A percentile compares a stretch with the other conserved stretches of the same genome.
Conservation (phyloP, 2,113 vertebrate species). For the Microcebus ravelobensis region DNA sequence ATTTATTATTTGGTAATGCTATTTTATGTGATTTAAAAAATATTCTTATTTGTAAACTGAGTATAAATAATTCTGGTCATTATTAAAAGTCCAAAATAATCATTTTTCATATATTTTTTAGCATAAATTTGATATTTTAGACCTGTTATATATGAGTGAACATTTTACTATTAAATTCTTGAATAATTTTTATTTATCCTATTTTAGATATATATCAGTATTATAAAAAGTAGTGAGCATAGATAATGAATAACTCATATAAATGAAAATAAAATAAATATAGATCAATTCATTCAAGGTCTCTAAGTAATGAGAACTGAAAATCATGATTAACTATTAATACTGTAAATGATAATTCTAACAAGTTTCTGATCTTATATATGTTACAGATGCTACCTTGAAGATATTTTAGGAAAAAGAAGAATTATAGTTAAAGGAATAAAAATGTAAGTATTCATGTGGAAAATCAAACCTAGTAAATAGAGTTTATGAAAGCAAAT, state of each 20-base stretch:
- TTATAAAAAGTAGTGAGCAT: not conserved
- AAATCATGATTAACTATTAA: not conserved
- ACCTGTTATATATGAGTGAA: not conserved
- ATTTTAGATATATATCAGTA: not conserved
- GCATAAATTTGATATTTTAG: not conserved
- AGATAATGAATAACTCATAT: not conserved
- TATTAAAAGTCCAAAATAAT: not conserved
- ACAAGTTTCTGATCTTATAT: not conserved
- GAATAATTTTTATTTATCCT: not conserved
- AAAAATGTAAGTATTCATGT: not conserved
- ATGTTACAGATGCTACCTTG: not conserved
- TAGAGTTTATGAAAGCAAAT: not conserved
- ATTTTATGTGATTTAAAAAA: not conserved
- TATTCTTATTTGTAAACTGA: not conserved
- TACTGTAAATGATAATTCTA: not conserved
- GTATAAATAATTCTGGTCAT: not conserved
- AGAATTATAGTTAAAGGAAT: not conserved
- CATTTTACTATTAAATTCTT: not conserved
- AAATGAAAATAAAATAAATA: constrained; percentile 46
- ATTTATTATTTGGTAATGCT: not conserved
- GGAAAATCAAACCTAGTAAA: not conserved
- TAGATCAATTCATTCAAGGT: not conserved
- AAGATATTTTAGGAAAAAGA: not conserved
- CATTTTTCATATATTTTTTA: not conserved
- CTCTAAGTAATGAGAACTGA: constrained; percentile 3